Evolutionary conservation across 2,888 invertebrate genomes (phyloP).

Genomic region (Synergus itoensis): DNA sequence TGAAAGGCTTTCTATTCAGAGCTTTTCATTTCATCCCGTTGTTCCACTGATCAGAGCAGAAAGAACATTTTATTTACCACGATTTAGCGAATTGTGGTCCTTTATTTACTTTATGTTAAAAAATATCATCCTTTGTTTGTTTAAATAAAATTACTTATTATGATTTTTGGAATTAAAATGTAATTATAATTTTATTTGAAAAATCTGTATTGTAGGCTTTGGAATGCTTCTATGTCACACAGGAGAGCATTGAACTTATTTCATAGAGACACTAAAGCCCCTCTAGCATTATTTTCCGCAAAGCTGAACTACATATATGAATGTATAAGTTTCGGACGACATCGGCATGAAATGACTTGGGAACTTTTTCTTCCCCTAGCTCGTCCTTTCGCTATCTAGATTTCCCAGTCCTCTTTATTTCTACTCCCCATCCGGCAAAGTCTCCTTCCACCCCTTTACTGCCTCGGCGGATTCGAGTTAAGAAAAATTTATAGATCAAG

Average conservation of each 20-base stretch:
- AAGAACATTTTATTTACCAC: too few relatives aligned
- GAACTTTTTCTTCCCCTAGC: neutral
- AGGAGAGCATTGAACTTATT: neutral
- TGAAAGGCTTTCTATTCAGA: neutral
- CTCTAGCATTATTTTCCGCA: neutral
- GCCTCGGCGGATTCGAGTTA: constrained; percentile 26
- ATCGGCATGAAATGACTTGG: constrained; percentile 16
- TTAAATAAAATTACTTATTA: neutral
- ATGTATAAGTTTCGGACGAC: constrained; percentile 22
- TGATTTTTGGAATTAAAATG: neutral
- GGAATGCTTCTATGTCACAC: neutral
- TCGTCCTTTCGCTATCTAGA: constrained; percentile 6
- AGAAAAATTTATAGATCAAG: constrained; percentile 50
- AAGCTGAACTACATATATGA: constrained; percentile 3
- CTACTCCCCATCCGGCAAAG: neutral
- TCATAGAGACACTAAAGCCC: neutral
- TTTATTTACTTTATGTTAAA: too few relatives aligned
- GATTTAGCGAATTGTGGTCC: too few relatives aligned
- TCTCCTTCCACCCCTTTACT: constrained; percentile 12
- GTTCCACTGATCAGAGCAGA: too few relatives aligned
- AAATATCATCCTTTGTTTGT: neutral
- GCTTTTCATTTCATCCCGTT: neutral
- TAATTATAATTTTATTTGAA: too few relatives aligned
- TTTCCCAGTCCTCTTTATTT: constrained; percentile 19
- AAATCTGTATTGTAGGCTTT: too few relatives aligned